Evolutionary conservation across 2,888 invertebrate species (phyloP).

Genomic region (Aporophyla lueneburgensis): DNA sequence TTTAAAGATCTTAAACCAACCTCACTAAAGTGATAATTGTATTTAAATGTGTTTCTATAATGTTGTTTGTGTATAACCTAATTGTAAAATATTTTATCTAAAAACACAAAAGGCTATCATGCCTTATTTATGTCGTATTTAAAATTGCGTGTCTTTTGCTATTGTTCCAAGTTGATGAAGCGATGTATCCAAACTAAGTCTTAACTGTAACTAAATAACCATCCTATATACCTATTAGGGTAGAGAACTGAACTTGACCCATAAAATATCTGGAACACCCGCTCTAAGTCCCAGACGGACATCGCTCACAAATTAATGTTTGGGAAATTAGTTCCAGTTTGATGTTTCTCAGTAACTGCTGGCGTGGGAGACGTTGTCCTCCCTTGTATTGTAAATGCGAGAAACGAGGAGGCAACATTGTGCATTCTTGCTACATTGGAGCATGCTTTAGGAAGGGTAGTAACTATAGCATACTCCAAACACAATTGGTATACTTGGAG

Average conservation of each 20-base stretch:
- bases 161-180: neutral
- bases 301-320: constrained; percentile 61
- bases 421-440: neutral
- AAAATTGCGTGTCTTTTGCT: neutral
- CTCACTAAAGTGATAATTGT: no score
- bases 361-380: constrained; percentile 42
- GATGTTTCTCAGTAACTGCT: constrained; percentile 49
- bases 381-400: constrained; percentile 10
- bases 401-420: neutral
- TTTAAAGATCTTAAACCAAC: no score
- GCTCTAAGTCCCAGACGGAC: constrained; percentile 28
- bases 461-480: no score
- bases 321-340: constrained; percentile 59
- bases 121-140: neutral
- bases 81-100: no score
- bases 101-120: no score
- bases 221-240: no score
- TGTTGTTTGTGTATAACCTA: no score
- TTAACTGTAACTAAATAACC: constrained; percentile 9
- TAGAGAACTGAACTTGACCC: constrained; percentile 28
- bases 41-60: no score
- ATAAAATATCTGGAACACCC: constrained; percentile 34
- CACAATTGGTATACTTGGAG: no score
- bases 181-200: neutral
- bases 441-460: neutral